Evolutionary conservation across 1,140 invertebrate genomes (phyloP).

Genomic region (Neodiprion fabricii): DNA sequence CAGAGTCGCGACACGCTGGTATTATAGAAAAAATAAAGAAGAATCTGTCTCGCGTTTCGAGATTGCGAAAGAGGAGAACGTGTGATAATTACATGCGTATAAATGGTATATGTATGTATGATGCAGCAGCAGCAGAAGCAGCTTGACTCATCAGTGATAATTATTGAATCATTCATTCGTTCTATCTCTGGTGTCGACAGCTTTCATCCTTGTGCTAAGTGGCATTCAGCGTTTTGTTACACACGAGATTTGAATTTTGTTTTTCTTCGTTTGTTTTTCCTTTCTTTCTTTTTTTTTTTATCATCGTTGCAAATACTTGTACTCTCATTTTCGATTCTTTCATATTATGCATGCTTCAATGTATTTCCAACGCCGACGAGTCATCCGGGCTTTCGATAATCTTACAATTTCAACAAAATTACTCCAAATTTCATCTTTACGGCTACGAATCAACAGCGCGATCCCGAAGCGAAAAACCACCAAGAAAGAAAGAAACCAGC

Average conservation of each 20-base stretch:
- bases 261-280: neutral
- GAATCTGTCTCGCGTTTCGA: neutral
- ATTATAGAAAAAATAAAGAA: neutral
- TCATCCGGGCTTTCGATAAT: too few relatives aligned
- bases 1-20: neutral
- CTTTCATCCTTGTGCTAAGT: neutral
- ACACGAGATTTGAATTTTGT: neutral
- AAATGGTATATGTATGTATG: neutral
- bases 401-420: too few relatives aligned
- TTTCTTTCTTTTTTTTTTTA: neutral
- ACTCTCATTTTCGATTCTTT: too few relatives aligned
- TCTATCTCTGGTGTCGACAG: neutral
- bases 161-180: conserved; percentile 1
- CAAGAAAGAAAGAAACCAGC: too few relatives aligned
- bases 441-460: too few relatives aligned
- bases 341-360: too few relatives aligned
- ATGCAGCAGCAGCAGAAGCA: neutral
- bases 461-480: too few relatives aligned
- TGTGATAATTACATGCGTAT: neutral
- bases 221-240: too few relatives aligned
- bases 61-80: neutral
- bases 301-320: too few relatives aligned
- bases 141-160: neutral
- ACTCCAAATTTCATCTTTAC: too few relatives aligned
- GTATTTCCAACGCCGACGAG: too few relatives aligned